Evolutionary conservation across 2,797 vertebrate species (phyloP).

Genomic region (Rhynchonycteris naso): DNA sequence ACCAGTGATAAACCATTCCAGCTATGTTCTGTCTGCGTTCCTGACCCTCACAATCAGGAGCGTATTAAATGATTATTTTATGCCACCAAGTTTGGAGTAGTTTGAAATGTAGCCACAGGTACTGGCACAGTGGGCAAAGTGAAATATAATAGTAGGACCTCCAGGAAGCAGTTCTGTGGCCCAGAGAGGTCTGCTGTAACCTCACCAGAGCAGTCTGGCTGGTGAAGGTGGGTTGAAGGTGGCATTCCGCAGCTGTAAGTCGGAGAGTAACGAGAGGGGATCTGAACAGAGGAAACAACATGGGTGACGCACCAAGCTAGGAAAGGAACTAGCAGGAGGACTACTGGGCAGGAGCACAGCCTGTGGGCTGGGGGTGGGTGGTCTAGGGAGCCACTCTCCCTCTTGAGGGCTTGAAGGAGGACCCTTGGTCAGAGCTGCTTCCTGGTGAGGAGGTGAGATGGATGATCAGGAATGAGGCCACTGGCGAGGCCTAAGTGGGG

Average conservation of each 20-base stretch:
- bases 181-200: background rate
- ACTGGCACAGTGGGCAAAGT: background rate
- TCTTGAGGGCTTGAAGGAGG: background rate
- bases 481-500: background rate
- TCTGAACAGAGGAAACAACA: background rate
- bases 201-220: background rate
- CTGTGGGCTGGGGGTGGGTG: background rate
- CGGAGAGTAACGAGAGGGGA: background rate
- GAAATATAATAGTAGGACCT: background rate
- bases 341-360: background rate
- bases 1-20: background rate
- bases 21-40: background rate
- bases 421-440: background rate
- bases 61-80: background rate
- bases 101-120: background rate
- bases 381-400: background rate
- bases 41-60: background rate
- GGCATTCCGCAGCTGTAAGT: background rate
- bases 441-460: background rate
- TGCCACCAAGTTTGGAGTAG: background rate
- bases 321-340: background rate
- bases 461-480: background rate
- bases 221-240: background rate
- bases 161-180: rapidly evolving
- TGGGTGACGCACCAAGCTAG: no score